phyloP scores from a whole-genome alignment of 2,888 invertebrate species.

The Oligia latruncula region DNA sequence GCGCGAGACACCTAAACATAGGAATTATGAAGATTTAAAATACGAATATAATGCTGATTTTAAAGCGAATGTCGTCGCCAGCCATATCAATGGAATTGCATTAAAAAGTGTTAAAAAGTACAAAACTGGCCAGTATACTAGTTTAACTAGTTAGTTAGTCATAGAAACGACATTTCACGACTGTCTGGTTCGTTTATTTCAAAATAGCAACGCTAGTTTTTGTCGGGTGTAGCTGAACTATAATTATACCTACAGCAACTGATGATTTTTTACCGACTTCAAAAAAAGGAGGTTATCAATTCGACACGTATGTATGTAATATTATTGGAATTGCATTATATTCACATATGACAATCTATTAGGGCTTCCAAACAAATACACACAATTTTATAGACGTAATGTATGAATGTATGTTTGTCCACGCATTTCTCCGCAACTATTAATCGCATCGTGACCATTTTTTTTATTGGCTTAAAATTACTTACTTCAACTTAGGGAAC shows the following conservation, averaged over 20 bases:
- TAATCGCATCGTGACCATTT: too few species aligned
- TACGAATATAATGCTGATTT: conserved; percentile 12
- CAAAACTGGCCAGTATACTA: conserved; percentile 39
- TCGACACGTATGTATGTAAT: too few species aligned
- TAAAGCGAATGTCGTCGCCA: conserved; percentile 7
- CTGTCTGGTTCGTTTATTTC: conserved; percentile 57
- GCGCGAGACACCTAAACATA: background rate
- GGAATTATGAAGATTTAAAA: conserved; percentile 12
- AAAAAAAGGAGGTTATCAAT: too few species aligned
- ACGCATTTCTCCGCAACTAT: too few species aligned
- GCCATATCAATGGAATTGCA: conserved; percentile 37
- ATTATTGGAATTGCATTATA: too few species aligned
- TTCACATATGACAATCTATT: too few species aligned
- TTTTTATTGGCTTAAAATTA: too few species aligned
- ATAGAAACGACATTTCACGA: conserved; percentile 59
- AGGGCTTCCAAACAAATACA: too few species aligned
- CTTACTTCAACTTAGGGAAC: too few species aligned
- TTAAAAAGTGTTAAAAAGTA: conserved; percentile 37
- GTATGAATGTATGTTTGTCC: too few species aligned
- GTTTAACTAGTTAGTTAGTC: conserved; percentile 56
- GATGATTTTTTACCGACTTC: conserved; percentile 17
- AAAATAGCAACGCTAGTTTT: conserved; percentile 57
- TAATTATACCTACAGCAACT: conserved; percentile 31
- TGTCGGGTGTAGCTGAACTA: conserved; percentile 38
- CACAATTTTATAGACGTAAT: too few species aligned